Conservation (phyloP, 1,140 invertebrate genomes). For the Coboldia fuscipes region DNA sequence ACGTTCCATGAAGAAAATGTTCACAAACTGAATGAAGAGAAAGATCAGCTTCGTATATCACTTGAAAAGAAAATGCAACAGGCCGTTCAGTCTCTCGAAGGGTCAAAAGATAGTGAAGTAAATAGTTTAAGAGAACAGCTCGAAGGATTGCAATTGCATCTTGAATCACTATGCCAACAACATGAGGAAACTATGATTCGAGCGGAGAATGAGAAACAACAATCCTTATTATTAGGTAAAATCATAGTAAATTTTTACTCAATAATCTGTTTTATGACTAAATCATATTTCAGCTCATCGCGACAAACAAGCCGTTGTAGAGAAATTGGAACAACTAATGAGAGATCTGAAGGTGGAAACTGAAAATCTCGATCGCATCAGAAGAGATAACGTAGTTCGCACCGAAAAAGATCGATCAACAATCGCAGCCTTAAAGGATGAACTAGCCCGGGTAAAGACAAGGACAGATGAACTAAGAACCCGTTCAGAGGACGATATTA, state of each 20-base stretch:
- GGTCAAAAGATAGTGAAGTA: constrained; percentile 54
- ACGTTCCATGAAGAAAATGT: constrained; percentile 47
- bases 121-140: constrained; percentile 46
- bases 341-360: constrained; percentile 49
- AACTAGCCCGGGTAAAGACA: constrained; percentile 24
- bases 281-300: constrained; percentile 39
- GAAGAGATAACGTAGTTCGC: constrained; percentile 39
- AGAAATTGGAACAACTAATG: constrained; percentile 44
- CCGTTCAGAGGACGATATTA: constrained; percentile 46
- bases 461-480: constrained; percentile 13
- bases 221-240: constrained; percentile 58
- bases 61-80: constrained; percentile 55
- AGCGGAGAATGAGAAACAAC: constrained; percentile 74
- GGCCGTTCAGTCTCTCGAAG: constrained; percentile 39
- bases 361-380: constrained; percentile 38
- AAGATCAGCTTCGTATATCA: constrained; percentile 43
- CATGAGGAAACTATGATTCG: constrained; percentile 62
- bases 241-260: constrained; percentile 1
- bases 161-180: constrained; percentile 57
- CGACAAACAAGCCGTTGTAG: constrained; percentile 59
- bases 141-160: constrained; percentile 44
- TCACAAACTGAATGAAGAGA: constrained; percentile 56
- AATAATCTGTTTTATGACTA: constrained; percentile 1
- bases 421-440: constrained; percentile 51
- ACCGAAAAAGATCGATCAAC: constrained; percentile 47